phyloP scores from a whole-genome alignment of 2,113 vertebrate genomes.

The Lanius collurio region DNA sequence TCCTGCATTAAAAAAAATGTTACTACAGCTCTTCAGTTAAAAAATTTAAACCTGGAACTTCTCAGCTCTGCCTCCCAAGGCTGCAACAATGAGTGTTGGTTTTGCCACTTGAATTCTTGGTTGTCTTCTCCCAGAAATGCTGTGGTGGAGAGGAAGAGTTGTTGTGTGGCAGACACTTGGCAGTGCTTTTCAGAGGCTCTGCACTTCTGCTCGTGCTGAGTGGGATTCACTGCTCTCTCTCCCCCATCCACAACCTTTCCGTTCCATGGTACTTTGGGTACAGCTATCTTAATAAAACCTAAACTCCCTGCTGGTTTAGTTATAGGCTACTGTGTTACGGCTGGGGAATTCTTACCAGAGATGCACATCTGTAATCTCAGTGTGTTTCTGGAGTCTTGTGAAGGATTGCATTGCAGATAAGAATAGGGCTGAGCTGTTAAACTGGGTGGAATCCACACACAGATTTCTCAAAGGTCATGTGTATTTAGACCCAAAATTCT shows the following conservation, averaged over 20 bases:
- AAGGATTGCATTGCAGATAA: background rate
- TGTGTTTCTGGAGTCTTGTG: background rate
- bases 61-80: background rate
- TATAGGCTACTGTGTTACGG: background rate
- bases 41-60: background rate
- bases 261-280: constrained; percentile 37
- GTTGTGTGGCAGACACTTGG: background rate
- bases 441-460: background rate
- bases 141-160: background rate
- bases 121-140: background rate
- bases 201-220: background rate
- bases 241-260: constrained; percentile 24
- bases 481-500: background rate
- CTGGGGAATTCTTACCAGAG: background rate
- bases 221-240: constrained; percentile 32
- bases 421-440: background rate
- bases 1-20: background rate
- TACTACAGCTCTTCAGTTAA: background rate
- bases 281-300: constrained; percentile 10
- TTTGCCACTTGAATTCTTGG: background rate
- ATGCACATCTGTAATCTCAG: background rate
- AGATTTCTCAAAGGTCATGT: background rate
- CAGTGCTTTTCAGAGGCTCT: constrained; percentile 15
- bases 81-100: background rate
- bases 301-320: background rate